Conservation (phyloP, 2,888 invertebrate species). For the Tenthredo livida region DNA sequence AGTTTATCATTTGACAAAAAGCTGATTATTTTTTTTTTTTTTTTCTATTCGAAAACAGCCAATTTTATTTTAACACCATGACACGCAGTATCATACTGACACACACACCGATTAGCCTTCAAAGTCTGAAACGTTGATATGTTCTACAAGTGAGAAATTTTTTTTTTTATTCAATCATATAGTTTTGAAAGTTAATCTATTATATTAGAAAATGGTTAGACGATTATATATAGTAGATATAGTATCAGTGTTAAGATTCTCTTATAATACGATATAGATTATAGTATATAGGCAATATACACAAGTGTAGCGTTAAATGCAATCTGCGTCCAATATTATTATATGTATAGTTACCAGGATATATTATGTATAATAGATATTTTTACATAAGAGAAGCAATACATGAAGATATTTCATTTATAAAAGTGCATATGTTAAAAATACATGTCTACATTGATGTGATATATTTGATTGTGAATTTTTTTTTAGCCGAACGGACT, state of each 20-base stretch:
- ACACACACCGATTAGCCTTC: not conserved
- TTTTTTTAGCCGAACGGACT: too few relatives aligned
- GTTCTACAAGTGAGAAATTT: not conserved
- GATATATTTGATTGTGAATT: too few relatives aligned
- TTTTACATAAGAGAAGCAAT: not conserved
- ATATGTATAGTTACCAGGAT: not conserved
- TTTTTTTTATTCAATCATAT: not conserved
- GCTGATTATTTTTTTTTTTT: not conserved
- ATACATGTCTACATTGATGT: too few relatives aligned
- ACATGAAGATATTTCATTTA: not conserved
- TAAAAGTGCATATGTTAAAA: not conserved
- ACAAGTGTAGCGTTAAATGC: not conserved
- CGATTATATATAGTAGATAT: slow-evolving; percentile 9
- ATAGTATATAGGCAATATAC: not conserved
- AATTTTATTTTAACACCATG: not conserved
- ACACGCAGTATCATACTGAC: not conserved
- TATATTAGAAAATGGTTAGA: not conserved
- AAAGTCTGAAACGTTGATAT: not conserved
- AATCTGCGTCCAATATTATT: not conserved
- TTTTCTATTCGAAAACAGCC: not conserved
- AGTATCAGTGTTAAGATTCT: not conserved
- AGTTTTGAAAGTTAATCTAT: not conserved
- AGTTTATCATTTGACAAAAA: not conserved
- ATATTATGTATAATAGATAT: not conserved
- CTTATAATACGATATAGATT: not conserved